A percentile compares a stretch with the other conserved stretches of the same genome.
These are phyloP conservation scores for Acanthornis magna DNA, from an alignment of 2,797 vertebrate genomes.

Conservation along the genomic window DNA sequence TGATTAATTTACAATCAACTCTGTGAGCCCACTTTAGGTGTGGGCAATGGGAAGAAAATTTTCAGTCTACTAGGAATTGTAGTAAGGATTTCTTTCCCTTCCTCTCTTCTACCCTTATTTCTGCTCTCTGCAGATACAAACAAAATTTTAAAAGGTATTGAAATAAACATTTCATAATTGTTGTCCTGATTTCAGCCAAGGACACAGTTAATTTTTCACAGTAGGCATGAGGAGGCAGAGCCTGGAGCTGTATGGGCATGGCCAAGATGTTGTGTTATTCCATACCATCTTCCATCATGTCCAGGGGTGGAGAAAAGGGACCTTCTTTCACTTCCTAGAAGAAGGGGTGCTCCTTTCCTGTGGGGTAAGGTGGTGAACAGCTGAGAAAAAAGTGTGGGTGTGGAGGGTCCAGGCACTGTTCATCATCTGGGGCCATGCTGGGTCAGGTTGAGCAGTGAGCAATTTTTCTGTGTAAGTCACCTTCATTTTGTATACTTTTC, in stretches of 20 bases:
- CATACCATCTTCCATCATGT: background rate
- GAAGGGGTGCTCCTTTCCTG: fast-evolving
- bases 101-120: background rate
- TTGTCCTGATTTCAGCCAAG: background rate
- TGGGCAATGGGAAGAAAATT: background rate
- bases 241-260: background rate
- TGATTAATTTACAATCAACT: background rate
- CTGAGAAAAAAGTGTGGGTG: fast-evolving
- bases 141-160: background rate
- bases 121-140: background rate
- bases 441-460: fast-evolving
- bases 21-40: background rate
- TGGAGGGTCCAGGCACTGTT: no score
- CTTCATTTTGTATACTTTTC: background rate
- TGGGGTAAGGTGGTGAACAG: background rate
- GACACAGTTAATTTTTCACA: background rate
- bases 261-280: background rate
- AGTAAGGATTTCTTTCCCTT: background rate
- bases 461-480: background rate
- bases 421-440: no score
- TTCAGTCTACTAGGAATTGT: background rate
- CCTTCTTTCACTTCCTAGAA: no score
- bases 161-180: background rate
- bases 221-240: background rate
- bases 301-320: background rate